phyloP scores from a whole-genome alignment of 2,797 vertebrate genomes.

The Eulemur coronatus region DNA sequence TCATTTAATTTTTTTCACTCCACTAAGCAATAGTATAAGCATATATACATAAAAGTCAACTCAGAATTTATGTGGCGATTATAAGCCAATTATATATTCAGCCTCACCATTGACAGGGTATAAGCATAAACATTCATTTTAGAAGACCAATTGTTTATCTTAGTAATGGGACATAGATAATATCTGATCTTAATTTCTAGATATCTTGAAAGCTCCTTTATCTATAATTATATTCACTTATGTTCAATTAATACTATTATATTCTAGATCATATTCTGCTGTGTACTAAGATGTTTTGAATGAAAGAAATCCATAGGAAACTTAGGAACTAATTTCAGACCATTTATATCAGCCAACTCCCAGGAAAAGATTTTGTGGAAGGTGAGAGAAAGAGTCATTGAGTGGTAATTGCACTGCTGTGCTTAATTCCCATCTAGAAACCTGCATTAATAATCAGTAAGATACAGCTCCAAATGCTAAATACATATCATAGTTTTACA shows the following conservation, averaged over 20 bases:
- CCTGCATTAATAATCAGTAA: neutral
- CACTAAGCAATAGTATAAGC: neutral
- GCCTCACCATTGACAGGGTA: neutral
- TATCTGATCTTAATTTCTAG: neutral
- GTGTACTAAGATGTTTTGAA: neutral
- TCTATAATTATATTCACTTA: neutral
- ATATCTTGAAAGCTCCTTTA: neutral
- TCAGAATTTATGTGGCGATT: neutral
- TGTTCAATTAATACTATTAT: neutral
- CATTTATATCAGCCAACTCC: neutral
- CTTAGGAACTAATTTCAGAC: neutral
- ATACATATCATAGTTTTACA: neutral
- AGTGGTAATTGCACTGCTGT: rapidly evolving
- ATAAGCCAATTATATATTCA: neutral
- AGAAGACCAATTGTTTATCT: neutral
- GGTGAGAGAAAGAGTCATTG: neutral
- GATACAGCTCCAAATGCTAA: neutral
- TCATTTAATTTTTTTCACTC: neutral
- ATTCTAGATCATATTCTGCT: neutral
- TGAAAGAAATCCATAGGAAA: neutral
- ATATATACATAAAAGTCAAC: neutral
- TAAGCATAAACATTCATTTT: neutral
- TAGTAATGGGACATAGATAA: neutral
- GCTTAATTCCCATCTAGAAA: neutral
- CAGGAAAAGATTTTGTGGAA: neutral